A percentile compares a stretch with the other conserved stretches of the same genome.
These are phyloP conservation scores for Nephrotoma appendiculata DNA, from an alignment of 2,888 invertebrate genomes.

Conservation along the genomic window DNA sequence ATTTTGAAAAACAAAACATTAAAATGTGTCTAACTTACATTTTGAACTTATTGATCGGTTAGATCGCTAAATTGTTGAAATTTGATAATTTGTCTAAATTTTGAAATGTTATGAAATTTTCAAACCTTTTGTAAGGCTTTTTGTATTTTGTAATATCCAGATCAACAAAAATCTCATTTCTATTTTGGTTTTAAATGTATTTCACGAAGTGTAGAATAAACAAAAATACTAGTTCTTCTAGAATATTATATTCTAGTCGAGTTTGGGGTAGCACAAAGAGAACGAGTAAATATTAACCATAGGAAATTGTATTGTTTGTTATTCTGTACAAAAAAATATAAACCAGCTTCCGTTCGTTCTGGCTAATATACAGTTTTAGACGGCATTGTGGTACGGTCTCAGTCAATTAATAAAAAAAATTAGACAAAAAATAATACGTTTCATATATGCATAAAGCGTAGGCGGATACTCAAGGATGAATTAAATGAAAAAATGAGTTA, in stretches of 20 bases:
- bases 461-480: background rate
- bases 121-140: too few relatives aligned
- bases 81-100: too few relatives aligned
- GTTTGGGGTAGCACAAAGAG: background rate
- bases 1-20: too few relatives aligned
- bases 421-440: background rate
- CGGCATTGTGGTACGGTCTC: background rate
- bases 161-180: too few relatives aligned
- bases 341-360: background rate
- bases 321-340: background rate
- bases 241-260: background rate
- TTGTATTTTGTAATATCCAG: too few relatives aligned
- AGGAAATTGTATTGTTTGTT: background rate
- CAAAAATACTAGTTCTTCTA: background rate
- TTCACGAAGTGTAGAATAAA: background rate
- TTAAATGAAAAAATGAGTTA: background rate
- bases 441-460: background rate
- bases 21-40: too few relatives aligned
- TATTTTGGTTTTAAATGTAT: too few relatives aligned
- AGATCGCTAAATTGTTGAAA: too few relatives aligned
- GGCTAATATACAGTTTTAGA: background rate
- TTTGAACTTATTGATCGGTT: too few relatives aligned
- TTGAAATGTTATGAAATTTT: too few relatives aligned
- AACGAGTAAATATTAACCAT: background rate
- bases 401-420: background rate